Conservation (phyloP, 1,140 invertebrate species). For the Caenorhabditis brenneri region DNA sequence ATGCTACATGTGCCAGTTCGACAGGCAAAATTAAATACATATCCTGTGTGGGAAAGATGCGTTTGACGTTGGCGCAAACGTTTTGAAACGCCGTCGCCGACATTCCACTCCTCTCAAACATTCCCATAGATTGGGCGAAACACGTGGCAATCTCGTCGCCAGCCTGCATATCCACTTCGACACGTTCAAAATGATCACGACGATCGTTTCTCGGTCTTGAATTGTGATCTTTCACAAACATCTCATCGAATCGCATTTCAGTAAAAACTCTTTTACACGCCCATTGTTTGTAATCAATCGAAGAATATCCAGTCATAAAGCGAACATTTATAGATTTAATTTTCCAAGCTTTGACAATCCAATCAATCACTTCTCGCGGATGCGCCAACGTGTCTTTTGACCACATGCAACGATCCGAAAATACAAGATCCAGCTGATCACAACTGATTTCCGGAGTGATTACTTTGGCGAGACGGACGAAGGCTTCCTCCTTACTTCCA, state of each 20-base stretch:
- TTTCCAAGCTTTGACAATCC: slow-evolving; percentile 26
- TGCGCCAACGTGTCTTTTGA: slow-evolving; percentile 1
- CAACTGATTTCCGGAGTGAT: slow-evolving; percentile 1
- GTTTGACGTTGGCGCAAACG: slow-evolving; percentile 19
- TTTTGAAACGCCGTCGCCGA: slow-evolving; percentile 17
- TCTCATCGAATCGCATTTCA: slow-evolving; percentile 23
- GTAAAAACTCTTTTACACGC: background rate
- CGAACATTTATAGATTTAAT: slow-evolving; percentile 24
- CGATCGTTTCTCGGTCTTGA: background rate
- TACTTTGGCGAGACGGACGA: background rate
- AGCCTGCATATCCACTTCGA: slow-evolving; percentile 23
- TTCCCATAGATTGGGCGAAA: slow-evolving; percentile 28
- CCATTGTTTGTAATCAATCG: slow-evolving; percentile 9
- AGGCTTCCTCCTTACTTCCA: slow-evolving; percentile 3
- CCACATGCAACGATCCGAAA: slow-evolving; percentile 21
- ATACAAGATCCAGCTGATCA: slow-evolving; percentile 17
- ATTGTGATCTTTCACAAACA: slow-evolving; percentile 9
- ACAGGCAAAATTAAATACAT: background rate
- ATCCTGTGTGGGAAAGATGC: slow-evolving; percentile 18
- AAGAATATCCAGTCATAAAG: slow-evolving; percentile 34
- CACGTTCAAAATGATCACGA: slow-evolving; percentile 9
- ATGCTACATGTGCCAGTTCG: background rate
- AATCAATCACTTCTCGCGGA: slow-evolving; percentile 8
- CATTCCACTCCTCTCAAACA: slow-evolving; percentile 20
- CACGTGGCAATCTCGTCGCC: slow-evolving; percentile 30